Evolutionary conservation across 2,797 vertebrate genomes (phyloP).

Genomic region (Periparus ater): DNA sequence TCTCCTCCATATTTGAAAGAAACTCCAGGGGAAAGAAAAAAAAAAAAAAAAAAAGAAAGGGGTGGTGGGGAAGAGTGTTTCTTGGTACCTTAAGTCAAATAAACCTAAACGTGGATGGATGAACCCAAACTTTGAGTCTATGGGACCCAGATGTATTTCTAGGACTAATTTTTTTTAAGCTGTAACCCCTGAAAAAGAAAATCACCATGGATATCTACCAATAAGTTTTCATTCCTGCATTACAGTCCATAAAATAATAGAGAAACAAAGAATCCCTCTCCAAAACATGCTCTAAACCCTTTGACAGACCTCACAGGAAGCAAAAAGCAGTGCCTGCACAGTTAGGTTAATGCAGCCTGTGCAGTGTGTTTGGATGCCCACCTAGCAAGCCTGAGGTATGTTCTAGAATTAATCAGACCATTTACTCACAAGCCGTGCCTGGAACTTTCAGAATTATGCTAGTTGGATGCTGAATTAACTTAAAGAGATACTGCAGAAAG

Average conservation of each 20-base stretch:
- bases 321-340: neutral
- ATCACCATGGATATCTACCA: neutral
- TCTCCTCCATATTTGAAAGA: neutral
- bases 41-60: too few species aligned
- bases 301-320: neutral
- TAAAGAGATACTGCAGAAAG: neutral
- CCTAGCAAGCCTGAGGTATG: neutral
- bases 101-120: neutral
- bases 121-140: neutral
- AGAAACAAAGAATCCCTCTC: neutral
- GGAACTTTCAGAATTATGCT: neutral
- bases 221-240: neutral
- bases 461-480: neutral
- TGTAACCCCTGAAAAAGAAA: neutral
- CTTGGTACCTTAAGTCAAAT: neutral
- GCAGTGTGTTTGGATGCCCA: neutral
- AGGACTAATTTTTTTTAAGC: neutral
- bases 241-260: neutral
- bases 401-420: neutral
- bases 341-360: neutral
- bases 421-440: neutral
- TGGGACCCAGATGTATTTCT: neutral
- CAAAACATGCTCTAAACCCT: neutral
- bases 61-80: neutral
- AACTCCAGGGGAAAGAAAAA: accelerated